phyloP scores from a whole-genome alignment of 2,797 vertebrate species.

The Loris lydekkerianus region DNA sequence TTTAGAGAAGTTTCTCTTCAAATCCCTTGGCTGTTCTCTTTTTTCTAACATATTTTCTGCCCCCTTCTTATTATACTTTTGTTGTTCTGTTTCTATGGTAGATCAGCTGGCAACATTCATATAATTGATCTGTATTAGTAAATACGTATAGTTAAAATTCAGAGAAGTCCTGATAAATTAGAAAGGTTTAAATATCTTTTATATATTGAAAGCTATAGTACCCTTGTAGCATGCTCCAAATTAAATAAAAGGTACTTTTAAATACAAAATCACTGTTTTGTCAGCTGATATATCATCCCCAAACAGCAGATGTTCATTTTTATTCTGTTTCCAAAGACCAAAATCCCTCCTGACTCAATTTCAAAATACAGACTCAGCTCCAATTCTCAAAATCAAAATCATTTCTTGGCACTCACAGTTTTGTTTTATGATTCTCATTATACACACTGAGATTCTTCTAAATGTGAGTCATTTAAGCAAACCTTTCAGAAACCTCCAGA shows the following conservation, averaged over 20 bases:
- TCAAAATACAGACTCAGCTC: slow-evolving; percentile 52
- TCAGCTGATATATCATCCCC: neutral
- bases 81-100: slow-evolving; percentile 26
- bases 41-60: slow-evolving; percentile 39
- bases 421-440: slow-evolving; percentile 67
- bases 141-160: slow-evolving; percentile 52
- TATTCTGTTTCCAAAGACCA: slow-evolving; percentile 44
- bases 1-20: too few species aligned
- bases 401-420: slow-evolving; percentile 65
- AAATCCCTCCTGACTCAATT: slow-evolving; percentile 33
- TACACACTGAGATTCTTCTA: slow-evolving; percentile 64
- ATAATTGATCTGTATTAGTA: slow-evolving; percentile 25
- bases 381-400: slow-evolving; percentile 68
- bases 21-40: slow-evolving; percentile 8
- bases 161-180: neutral
- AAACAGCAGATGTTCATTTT: slow-evolving; percentile 61
- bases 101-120: slow-evolving; percentile 22
- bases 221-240: slow-evolving; percentile 16
- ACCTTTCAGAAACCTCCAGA: slow-evolving; percentile 70
- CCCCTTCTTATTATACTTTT: slow-evolving; percentile 5
- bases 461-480: slow-evolving; percentile 73
- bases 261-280: neutral
- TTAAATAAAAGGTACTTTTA: slow-evolving; percentile 66
- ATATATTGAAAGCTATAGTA: slow-evolving; percentile 40
- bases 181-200: slow-evolving; percentile 31